Evolutionary conservation across 2,113 vertebrate species (phyloP).

Genomic region (Prinia subflava): DNA sequence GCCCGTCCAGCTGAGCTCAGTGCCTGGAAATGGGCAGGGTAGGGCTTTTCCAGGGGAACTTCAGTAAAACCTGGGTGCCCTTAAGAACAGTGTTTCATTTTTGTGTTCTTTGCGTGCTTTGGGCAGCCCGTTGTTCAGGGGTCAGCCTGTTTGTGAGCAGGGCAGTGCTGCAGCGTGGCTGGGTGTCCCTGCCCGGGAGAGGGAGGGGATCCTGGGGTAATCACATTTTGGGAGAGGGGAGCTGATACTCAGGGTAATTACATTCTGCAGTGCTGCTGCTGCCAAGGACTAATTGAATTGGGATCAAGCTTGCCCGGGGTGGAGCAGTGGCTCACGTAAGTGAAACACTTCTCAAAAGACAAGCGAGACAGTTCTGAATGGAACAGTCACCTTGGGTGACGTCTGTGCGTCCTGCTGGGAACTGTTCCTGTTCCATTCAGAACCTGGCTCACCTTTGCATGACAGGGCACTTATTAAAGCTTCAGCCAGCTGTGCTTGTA

Average conservation of each 20-base stretch:
- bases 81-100: not conserved
- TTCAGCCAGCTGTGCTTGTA: not conserved
- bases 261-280: not conserved
- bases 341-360: not conserved
- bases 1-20: not conserved
- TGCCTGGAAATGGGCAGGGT: fast-evolving
- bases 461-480: not conserved
- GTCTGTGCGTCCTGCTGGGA: not conserved
- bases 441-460: not conserved
- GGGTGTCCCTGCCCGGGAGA: not conserved
- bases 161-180: not conserved
- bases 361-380: not conserved
- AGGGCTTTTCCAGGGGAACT: not conserved
- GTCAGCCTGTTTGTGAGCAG: not conserved
- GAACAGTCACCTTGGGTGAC: not conserved
- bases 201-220: not conserved
- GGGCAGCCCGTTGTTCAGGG: not conserved
- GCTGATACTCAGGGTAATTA: not conserved
- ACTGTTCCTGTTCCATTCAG: not conserved
- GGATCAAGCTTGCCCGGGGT: not conserved
- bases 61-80: not conserved
- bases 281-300: not conserved
- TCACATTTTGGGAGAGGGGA: not conserved
- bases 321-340: not conserved
- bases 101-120: not conserved